Percentiles rank a stretch among this genome's conserved stretches.
These are phyloP conservation scores for Eurosta solidaginis DNA, from an alignment of 1,140 invertebrate species.

Conservation along the genomic window DNA sequence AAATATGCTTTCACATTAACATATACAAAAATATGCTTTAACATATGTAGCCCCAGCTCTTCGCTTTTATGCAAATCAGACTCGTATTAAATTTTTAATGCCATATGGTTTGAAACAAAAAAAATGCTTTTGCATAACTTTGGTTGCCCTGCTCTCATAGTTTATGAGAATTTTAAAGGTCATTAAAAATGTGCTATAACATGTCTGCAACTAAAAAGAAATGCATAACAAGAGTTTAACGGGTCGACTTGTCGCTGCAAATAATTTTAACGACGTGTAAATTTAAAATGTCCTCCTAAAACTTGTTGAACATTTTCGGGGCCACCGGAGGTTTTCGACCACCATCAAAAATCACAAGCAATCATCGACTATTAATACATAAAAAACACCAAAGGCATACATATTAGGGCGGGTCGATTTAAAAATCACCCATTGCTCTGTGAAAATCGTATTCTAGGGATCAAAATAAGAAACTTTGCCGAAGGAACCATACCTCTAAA, in stretches of 20 bases:
- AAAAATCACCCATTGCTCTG: too few relatives aligned
- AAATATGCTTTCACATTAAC: too few relatives aligned
- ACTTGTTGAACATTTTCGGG: conserved; percentile 20
- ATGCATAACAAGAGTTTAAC: neutral
- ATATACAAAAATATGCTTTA: too few relatives aligned
- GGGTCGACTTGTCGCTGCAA: neutral
- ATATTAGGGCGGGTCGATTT: too few relatives aligned
- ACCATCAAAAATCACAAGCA: neutral
- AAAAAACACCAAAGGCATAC: too few relatives aligned
- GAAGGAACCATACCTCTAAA: too few relatives aligned
- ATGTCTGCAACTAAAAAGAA: neutral
- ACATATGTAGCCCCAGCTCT: too few relatives aligned
- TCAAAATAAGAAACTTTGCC: too few relatives aligned
- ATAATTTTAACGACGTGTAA: conserved; percentile 25
- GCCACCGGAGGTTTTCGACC: neutral
- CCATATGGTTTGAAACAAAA: too few relatives aligned
- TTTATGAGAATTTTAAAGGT: conserved; percentile 21
- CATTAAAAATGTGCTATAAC: neutral
- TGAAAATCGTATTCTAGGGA: too few relatives aligned
- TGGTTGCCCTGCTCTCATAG: neutral
- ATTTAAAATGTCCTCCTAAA: neutral
- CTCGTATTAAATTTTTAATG: neutral
- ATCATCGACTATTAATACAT: neutral
- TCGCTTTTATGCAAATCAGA: neutral
- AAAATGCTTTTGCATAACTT: neutral